Percentiles rank a stretch among this genome's conserved stretches.
Evolutionary conservation across 2,888 invertebrate species (phyloP).

Genomic region (Xestia c-nigrum): DNA sequence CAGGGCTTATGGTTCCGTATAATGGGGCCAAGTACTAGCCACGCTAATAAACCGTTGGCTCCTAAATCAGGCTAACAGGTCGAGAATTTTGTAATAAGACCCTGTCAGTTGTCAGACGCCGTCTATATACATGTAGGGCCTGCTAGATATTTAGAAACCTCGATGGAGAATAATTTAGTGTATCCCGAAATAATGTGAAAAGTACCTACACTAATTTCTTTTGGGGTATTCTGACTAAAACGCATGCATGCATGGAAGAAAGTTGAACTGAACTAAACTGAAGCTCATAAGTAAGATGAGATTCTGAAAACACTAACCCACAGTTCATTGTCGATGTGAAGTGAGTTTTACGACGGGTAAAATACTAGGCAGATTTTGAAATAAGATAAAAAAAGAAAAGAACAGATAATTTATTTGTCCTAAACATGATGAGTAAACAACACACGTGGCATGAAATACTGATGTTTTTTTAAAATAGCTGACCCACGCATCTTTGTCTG

Average conservation of each 20-base stretch:
- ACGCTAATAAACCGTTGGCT: slow-evolving; percentile 22
- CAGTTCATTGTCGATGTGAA: not conserved
- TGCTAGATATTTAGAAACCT: not conserved
- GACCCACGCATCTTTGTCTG: too few species aligned
- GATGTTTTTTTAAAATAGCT: too few species aligned
- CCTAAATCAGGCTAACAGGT: slow-evolving; percentile 33
- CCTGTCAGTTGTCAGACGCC: not conserved
- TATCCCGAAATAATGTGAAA: not conserved
- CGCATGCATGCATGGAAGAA: not conserved
- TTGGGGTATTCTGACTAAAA: not conserved
- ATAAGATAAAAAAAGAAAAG: not conserved
- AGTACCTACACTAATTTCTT: not conserved
- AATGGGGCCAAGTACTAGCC: slow-evolving; percentile 44
- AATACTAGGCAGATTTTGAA: not conserved
- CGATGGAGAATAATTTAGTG: not conserved
- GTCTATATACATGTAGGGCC: too few species aligned
- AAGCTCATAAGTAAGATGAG: not conserved
- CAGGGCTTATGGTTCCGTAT: slow-evolving; percentile 39
- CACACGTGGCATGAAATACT: not conserved
- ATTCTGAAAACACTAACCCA: not conserved
- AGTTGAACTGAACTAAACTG: not conserved
- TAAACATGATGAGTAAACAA: not conserved
- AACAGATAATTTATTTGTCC: not conserved
- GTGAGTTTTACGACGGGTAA: not conserved
- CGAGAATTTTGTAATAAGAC: slow-evolving; percentile 30